These are phyloP conservation scores for Phymatocera aterrima DNA, from an alignment of 2,888 invertebrate genomes.

Conservation along the genomic window DNA sequence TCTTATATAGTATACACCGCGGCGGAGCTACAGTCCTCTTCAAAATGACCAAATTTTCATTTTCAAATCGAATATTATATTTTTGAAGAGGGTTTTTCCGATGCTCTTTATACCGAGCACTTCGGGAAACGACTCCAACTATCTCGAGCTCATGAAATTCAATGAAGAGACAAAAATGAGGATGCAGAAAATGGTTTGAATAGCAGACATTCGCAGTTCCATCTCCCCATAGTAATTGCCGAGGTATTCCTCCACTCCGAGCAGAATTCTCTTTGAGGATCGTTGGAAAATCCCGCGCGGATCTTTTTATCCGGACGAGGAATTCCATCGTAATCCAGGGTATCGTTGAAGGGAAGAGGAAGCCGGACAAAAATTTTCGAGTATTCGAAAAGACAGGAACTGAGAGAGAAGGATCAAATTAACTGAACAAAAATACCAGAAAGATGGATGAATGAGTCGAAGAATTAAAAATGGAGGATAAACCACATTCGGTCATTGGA, in stretches of 20 bases:
- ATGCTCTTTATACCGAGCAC: too few species aligned
- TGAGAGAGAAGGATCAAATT: not conserved
- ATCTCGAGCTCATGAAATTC: too few species aligned
- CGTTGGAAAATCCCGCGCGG: not conserved
- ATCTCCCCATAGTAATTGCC: constrained; percentile 22
- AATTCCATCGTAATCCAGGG: constrained; percentile 5
- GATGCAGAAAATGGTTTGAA: constrained; percentile 8
- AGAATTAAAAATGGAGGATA: constrained; percentile 56
- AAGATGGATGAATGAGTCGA: constrained; percentile 37
- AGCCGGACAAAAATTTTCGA: constrained; percentile 46
- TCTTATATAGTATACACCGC: too few species aligned
- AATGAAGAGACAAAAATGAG: not conserved
- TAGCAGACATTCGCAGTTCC: constrained; percentile 14
- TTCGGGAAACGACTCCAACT: too few species aligned
- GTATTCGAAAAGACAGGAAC: constrained; percentile 45
- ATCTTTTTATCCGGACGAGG: constrained; percentile 12
- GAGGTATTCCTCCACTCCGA: constrained; percentile 10
- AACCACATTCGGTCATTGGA: constrained; percentile 69
- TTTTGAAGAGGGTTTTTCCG: too few species aligned
- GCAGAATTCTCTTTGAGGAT: not conserved
- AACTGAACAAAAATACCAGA: not conserved
- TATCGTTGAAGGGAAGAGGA: constrained; percentile 43
- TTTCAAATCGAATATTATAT: too few species aligned
- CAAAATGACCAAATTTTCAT: too few species aligned
- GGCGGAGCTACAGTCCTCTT: too few species aligned